Percentiles rank a stretch among this genome's conserved stretches.
phyloP scores from a whole-genome alignment of 2,888 invertebrate genomes.

The Venusia cambrica region DNA sequence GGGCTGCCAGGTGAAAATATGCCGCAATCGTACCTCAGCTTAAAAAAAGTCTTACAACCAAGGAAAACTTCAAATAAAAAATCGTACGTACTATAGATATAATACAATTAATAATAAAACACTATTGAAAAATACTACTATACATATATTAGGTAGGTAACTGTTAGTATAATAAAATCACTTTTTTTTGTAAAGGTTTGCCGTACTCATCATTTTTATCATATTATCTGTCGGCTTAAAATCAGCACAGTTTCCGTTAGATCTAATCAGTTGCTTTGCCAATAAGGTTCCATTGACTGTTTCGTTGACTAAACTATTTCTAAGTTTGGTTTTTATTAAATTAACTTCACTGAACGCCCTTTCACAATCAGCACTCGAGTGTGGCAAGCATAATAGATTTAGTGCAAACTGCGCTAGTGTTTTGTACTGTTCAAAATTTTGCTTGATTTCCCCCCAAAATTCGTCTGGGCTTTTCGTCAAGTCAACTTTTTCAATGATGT shows the following conservation, averaged over 20 bases:
- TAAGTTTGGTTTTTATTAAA: slow-evolving; percentile 12
- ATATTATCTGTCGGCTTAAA: background rate
- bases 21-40: no score
- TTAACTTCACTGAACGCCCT: slow-evolving; percentile 15
- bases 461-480: no score
- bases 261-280: slow-evolving; percentile 2
- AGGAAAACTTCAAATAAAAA: no score
- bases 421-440: slow-evolving; percentile 5
- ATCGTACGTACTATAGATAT: no score
- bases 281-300: slow-evolving; percentile 12
- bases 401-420: slow-evolving; percentile 4
- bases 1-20: no score
- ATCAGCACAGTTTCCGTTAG: slow-evolving; percentile 4
- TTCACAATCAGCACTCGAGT: slow-evolving; percentile 14
- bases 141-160: no score
- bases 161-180: no score
- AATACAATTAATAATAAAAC: no score
- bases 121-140: no score
- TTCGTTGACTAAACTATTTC: slow-evolving; percentile 13
- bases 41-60: no score
- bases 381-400: slow-evolving; percentile 14
- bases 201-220: no score
- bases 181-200: no score
- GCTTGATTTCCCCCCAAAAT: slow-evolving; percentile 12
- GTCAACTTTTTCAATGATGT: slow-evolving; percentile 11